These are phyloP conservation scores for Anodontia alba DNA, from an alignment of 2,888 invertebrate genomes.

Conservation along the genomic window DNA sequence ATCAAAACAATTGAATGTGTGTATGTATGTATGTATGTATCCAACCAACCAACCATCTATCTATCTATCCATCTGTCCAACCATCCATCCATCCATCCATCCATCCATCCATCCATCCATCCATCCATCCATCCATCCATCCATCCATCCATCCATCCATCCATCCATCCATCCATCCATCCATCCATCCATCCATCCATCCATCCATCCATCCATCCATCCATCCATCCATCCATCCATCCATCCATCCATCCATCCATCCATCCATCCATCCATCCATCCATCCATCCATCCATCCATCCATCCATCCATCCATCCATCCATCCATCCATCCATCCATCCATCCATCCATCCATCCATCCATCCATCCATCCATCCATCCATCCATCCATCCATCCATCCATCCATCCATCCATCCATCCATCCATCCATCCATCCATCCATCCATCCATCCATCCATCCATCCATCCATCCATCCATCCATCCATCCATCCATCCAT, in stretches of 20 bases:
- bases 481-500: conserved; percentile 1
- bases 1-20: background rate
- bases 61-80: too few species aligned
- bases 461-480: conserved; percentile 1
- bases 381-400: background rate
- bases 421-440: background rate
- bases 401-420: background rate
- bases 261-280: background rate
- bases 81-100: conserved; percentile 15
- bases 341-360: background rate
- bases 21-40: background rate
- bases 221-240: conserved; percentile 6
- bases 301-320: conserved; percentile 2
- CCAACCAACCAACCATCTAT: too few species aligned
- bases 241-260: conserved; percentile 1
- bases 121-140: conserved; percentile 15
- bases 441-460: conserved; percentile 2
- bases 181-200: background rate
- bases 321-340: background rate
- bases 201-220: conserved; percentile 3
- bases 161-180: conserved; percentile 9
- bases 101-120: conserved; percentile 15
- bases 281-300: background rate
- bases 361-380: background rate
- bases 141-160: conserved; percentile 13